These are phyloP conservation scores for Phylloscopus whistleri DNA, from an alignment of 2,113 vertebrate genomes.

Conservation along the genomic window DNA sequence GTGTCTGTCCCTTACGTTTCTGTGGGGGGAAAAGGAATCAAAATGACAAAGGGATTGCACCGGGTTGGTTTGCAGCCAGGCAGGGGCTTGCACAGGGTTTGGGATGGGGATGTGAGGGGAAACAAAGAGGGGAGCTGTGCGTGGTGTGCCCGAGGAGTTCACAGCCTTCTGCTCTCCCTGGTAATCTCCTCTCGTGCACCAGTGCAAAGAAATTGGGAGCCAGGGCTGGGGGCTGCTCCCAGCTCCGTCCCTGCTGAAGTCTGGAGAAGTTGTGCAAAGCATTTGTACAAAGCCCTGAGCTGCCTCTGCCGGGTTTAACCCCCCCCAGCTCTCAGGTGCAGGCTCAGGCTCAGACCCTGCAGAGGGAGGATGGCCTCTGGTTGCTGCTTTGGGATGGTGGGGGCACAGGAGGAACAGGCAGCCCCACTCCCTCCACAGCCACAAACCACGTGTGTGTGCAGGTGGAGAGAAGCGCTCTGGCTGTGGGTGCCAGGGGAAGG, in stretches of 20 bases:
- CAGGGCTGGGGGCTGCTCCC: not conserved
- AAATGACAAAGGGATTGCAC: not conserved
- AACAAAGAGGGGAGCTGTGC: not conserved
- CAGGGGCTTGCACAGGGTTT: not conserved
- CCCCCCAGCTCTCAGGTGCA: not conserved
- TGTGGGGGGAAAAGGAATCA: not conserved
- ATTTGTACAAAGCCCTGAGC: not conserved
- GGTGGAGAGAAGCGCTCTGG: fast-evolving
- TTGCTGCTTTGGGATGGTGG: fast-evolving
- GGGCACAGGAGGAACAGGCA: not conserved
- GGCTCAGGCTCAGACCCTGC: not conserved
- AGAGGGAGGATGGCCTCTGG: not conserved
- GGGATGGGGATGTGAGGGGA: not conserved
- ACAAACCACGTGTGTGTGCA: fast-evolving
- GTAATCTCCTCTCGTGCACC: not conserved
- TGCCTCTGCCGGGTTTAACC: not conserved
- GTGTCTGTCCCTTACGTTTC: not conserved
- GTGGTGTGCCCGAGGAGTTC: not conserved
- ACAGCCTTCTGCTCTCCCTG: not conserved
- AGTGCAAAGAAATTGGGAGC: not conserved
- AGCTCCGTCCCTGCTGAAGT: not conserved
- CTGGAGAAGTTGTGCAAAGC: not conserved
- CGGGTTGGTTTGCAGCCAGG: not conserved
- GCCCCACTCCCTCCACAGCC: not conserved
- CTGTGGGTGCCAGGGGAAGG: fast-evolving